Evolutionary conservation across 2,113 vertebrate genomes (phyloP).

Genomic region (Scopus umbretta): DNA sequence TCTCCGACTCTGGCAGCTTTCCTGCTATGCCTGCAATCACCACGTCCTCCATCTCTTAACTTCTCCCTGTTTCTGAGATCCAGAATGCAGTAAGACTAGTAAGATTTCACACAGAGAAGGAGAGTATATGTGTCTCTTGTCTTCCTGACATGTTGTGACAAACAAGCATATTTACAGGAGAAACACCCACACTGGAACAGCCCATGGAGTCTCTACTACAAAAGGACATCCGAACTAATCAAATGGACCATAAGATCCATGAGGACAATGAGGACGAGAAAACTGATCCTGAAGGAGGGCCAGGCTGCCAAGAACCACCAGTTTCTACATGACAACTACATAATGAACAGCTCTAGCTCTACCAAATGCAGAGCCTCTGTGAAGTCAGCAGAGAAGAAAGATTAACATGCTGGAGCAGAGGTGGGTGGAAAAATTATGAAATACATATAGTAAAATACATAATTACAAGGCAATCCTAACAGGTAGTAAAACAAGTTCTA

Average conservation of each 20-base stretch:
- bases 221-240: neutral
- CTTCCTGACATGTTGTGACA: slow-evolving; percentile 6
- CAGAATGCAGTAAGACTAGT: neutral
- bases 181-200: slow-evolving; percentile 34
- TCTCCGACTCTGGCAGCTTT: slow-evolving; percentile 88
- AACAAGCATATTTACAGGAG: neutral
- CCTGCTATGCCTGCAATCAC: slow-evolving; percentile 94
- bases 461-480: slow-evolving; percentile 58
- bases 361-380: neutral
- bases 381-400: slow-evolving; percentile 28
- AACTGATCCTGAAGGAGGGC: neutral
- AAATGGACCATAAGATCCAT: neutral
- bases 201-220: neutral
- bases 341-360: neutral
- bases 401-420: slow-evolving; percentile 35
- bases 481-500: slow-evolving; percentile 64
- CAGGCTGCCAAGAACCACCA: neutral
- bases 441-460: slow-evolving; percentile 54
- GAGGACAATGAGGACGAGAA: neutral
- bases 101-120: neutral
- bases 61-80: slow-evolving; percentile 40
- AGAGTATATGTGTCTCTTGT: neutral
- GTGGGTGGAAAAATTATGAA: slow-evolving; percentile 61
- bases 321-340: neutral
- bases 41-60: slow-evolving; percentile 87